Base-by-base conservation (phyloP, 2,797 vertebrate genomes). In the Mallotus villosus region DNA sequence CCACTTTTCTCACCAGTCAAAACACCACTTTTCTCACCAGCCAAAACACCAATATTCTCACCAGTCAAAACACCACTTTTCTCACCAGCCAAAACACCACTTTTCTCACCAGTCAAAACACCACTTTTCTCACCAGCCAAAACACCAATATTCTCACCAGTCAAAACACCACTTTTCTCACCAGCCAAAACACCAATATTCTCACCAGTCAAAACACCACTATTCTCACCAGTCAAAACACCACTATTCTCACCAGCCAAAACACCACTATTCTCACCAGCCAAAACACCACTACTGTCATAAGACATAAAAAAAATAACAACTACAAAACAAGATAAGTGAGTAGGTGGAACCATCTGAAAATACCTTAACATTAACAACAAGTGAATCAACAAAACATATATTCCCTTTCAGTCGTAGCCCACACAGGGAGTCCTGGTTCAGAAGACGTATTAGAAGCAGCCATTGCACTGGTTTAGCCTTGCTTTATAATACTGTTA, bases 401-500 rank as follows among this genome's bases (percentile, higher is more conserved):
- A 25, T 72, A n/a, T 73, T 55, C 19, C 53, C 37, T 53, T 68
- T 51, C 59, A 78, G 60, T 68, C 29, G 32, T 67, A 59, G 37
- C 16, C 69, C 5, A 68, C 51, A 71, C 8, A n/a, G 49, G 14
- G 29, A 62, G 68, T 71, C 64, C 77, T 81, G 57, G 75, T 75
- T 79, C 60, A 5, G 22, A 63, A 58, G 14, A 37, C 41, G 2
- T 46, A 46, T 46, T 14, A 27, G 24, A 55, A 67, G 64, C 64
- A 81, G 79, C 77, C 3, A 51, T 67, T 67, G 53, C 71, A 49
- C 74, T 78, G 64, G 74, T 73, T 71, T 57, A 81, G 79, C 75
- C 32, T 80, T 46, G 29, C 21, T 72, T 78, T 89, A 87, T 77
- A 82, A 81, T 80, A 78, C 74, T 75, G 64, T 75, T 79, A 75